Base-by-base conservation (phyloP, 2,888 invertebrate species). In the Coremacera marginata region DNA sequence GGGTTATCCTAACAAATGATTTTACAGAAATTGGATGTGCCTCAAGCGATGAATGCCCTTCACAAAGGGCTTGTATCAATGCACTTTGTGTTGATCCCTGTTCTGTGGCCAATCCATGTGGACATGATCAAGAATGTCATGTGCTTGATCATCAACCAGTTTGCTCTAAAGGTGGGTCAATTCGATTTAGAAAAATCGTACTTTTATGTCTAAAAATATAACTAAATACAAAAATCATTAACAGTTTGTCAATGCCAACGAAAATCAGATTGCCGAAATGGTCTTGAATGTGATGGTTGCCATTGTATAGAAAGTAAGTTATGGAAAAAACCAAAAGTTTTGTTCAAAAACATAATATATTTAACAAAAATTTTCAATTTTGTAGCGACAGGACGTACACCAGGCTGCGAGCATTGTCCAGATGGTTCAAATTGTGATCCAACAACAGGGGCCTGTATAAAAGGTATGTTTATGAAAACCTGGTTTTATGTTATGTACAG, bases 51-150 rank as follows among this genome's bases (percentile, higher is more conserved):
- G 95, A 96, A 83, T 97, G 97, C 87, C 92, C 94, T 57, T 88
- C 91, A 63, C 93, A 94, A 82, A 92, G 95, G 87, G 94, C 95
- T 81, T 97, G 97, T 88, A 91, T 96, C 83, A 92, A 93, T 86
- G 92, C 93, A 25, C 92, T 93, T 82, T 97, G 97, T 86, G 92
- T 93, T 79, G 95, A 96, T 89, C 96, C 96, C 27, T 97, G 96
- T 89, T 91, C 92, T 16, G 91, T 91, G 87, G 92, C 91, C 31
- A 94, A 95, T 80, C 95, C 95, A 2, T 97, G 96, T 86, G 90
- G 92, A 34, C 89, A 91, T 62, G 92, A 93, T 71, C 95, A 96
- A 84, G 94, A 95, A 82, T 97, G 96, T 86, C 94, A 94, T 83
- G 95, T 96, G 65, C 91, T 94, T 84, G 91, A 95, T 84, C 96